Base-by-base conservation (phyloP, 2,797 vertebrate species). In the Microhierax caerulescens region DNA sequence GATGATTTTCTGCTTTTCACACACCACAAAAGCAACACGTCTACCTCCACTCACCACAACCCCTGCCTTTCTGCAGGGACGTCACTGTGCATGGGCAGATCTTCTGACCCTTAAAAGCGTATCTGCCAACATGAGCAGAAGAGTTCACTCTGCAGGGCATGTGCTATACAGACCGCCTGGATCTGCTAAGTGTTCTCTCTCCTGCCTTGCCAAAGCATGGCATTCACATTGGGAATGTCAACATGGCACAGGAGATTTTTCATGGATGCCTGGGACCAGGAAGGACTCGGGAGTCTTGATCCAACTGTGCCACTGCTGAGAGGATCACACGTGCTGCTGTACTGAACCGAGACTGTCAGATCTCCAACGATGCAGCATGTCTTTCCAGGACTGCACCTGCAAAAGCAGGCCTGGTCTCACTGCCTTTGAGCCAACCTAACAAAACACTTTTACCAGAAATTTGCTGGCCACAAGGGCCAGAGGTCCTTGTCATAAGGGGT, bases 341-440 rank as follows among this genome's bases (percentile, higher is more conserved):
- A 17, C 13, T 25, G 63, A 61, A 23, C 25, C 0, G 4, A 37
- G 43, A 39, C 20, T 19, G 15, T 8, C 25, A 22, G 20, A 67
- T 32, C 34, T 64, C 18, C 63, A 48, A 67, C 0, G 2, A 16
- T 13, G n/a, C 21, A 32, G 11, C 7, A 8, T 0, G 1, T 25
- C 59, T 36, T 67, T 36, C 53, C 43, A 76, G 25, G 12, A 27
- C 30, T 65, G 43, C 27, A 36, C n/a, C n/a, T 60, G 48, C 51
- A 45, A 39, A 72, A 69, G 13, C 50, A 65, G 41, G 67, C 25
- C 45, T 34, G 34, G 11, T 43, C 60, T 85, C n/a, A 5, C 30
- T 47, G 64, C 19, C 70, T 67, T 61, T 61, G 37, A 86, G 51
- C n/a, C 61, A 32, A 51, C 7, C 32, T 80, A 54, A 56, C n/a